A percentile compares a stretch with the other conserved stretches of the same genome.
Conservation (phyloP, 2,113 vertebrate genomes). For the Hyaena hyaena region DNA sequence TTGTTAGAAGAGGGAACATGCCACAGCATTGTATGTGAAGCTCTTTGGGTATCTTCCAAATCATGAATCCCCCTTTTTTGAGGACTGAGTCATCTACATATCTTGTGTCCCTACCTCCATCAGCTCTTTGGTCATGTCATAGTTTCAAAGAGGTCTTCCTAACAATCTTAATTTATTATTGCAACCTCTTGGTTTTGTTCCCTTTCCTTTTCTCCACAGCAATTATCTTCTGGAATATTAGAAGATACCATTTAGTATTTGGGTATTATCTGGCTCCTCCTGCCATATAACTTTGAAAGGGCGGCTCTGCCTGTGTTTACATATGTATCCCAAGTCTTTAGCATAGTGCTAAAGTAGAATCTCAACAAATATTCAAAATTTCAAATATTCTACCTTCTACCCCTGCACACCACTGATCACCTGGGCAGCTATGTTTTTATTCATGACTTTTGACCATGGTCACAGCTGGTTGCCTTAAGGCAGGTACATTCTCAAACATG, state of each 20-base stretch:
- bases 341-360: not conserved
- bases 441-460: not conserved
- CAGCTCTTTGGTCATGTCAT: not conserved
- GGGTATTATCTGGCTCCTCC: not conserved
- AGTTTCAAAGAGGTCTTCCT: not conserved
- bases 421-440: not conserved
- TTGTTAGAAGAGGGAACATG: not conserved
- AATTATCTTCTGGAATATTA: not conserved
- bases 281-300: not conserved
- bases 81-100: not conserved
- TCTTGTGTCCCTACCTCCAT: not conserved
- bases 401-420: not conserved
- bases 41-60: not conserved
- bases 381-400: not conserved
- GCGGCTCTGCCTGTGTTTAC: not conserved
- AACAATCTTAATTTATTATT: not conserved
- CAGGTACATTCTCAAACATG: not conserved
- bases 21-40: fast-evolving
- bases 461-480: not conserved
- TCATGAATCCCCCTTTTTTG: not conserved
- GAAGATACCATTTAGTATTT: not conserved
- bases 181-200: not conserved
- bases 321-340: not conserved
- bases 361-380: not conserved
- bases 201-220: not conserved